Evolutionary conservation across 2,797 vertebrate species (phyloP), one percentile per base, ranked within the genome.

Genomic region (Sebastes nivosus): DNA sequence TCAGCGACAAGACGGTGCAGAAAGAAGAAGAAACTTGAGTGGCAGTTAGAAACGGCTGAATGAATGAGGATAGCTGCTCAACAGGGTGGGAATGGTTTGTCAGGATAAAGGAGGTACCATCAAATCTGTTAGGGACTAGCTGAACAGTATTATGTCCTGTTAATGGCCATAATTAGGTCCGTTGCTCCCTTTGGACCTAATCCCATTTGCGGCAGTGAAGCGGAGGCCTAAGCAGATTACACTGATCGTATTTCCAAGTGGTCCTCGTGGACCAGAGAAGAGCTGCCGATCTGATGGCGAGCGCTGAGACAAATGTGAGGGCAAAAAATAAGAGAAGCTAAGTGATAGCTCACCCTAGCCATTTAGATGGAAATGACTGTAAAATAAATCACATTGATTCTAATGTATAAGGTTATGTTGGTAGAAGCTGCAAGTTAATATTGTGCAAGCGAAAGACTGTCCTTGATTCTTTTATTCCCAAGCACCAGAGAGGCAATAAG

Each of bases 181-280:
- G 36, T 75, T 77, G 81, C 80, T 85, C 87, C 75, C 82, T 81
- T 75, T 82, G 74, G 85, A 80, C 76, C 52, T 90, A 88, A 93
- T 93, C 77, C 78, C 81, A 92, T 89, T 88, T 84, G 78, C n/a
- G 46, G 61, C 78, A 75, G 66, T 79, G 83, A 83, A 91, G 67
- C 14, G 2, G 42, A 69, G 63, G 46, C 61, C 78, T 75, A 85
- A 89, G 38, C 58, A 91, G 88, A 93, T 92, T 90, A 89, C 72
- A 84, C 57, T 89, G 86, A 91, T 88, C 87, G 85, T 67, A 80
- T 85, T 81, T 85, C 72, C 60, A 57, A 81, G 77, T 74, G 70
- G 67, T 73, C 82, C 59, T 86, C 10, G 0, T 38, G 27, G 83
- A 79, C 32, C 20, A 29, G 38, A 82, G 67, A 83, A 50, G 13